phyloP scores from a whole-genome alignment of 2,113 vertebrate species.

The Cyrtonyx montezumae region DNA sequence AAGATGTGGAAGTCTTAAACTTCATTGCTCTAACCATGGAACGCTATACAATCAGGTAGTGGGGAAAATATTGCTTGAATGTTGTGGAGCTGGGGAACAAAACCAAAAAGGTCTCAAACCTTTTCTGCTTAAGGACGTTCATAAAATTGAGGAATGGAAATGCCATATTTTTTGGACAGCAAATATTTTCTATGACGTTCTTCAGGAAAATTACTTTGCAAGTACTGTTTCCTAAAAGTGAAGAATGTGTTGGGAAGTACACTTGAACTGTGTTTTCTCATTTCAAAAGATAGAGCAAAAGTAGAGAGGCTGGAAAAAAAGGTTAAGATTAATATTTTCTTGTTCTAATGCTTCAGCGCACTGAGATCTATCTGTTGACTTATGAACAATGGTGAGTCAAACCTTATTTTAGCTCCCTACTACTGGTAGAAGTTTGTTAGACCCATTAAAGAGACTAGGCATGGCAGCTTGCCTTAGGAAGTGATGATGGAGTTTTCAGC shows the following conservation, averaged over 20 bases:
- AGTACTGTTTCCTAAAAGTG: background rate
- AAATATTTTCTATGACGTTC: background rate
- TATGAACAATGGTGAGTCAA: slow-evolving; percentile 1
- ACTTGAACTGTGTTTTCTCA: background rate
- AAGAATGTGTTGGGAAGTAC: background rate
- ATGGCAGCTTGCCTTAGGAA: rapidly evolving
- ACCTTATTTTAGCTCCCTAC: background rate
- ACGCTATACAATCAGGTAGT: background rate
- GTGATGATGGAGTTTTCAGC: background rate
- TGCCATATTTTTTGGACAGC: background rate
- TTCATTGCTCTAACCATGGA: background rate
- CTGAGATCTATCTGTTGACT: background rate
- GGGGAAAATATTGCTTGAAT: background rate
- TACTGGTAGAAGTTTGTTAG: background rate
- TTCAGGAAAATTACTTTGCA: background rate
- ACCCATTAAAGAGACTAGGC: background rate
- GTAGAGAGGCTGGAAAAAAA: background rate
- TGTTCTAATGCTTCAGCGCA: slow-evolving; percentile 27
- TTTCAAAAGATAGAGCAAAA: background rate
- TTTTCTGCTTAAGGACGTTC: background rate
- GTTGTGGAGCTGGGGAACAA: background rate
- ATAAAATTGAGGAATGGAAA: background rate
- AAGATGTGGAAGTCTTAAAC: background rate
- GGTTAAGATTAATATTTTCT: slow-evolving; percentile 26
- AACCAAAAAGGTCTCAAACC: background rate